Conservation (phyloP, 2,113 vertebrate species). For the Psammodynastes pulverulentus region DNA sequence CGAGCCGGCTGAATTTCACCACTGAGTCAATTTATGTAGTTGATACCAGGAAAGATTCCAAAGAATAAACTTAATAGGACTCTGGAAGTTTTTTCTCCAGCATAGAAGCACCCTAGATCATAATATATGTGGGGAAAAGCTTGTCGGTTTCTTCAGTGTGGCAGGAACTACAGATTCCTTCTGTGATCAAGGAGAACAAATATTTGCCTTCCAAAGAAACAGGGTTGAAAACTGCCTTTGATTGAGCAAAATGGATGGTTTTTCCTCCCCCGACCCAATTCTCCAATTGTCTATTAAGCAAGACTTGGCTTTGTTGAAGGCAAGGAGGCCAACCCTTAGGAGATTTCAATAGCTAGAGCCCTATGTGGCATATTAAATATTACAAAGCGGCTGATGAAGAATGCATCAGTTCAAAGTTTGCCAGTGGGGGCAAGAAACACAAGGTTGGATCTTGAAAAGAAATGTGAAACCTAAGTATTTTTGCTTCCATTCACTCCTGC, state of each 20-base stretch:
- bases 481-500: background rate
- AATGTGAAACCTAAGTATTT: background rate
- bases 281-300: background rate
- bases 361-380: background rate
- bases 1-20: too few relatives aligned
- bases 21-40: background rate
- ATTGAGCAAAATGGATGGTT: background rate
- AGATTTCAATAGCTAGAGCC: conserved; percentile 9
- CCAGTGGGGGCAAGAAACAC: background rate
- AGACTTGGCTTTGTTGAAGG: conserved; percentile 10
- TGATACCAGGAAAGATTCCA: background rate
- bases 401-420: conserved; percentile 5
- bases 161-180: background rate
- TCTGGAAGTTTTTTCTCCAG: background rate
- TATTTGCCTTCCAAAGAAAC: conserved; percentile 7
- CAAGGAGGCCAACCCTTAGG: background rate
- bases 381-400: conserved; percentile 9
- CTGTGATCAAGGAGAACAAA: background rate
- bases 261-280: background rate
- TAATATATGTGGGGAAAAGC: background rate
- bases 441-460: conserved; percentile 1
- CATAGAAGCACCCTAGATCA: background rate
- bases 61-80: background rate
- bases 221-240: background rate
- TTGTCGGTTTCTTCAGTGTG: background rate